Conservation (phyloP, 30 jellyfish, hydroid and myxozoan species). For the Sanderia malayensis region DNA sequence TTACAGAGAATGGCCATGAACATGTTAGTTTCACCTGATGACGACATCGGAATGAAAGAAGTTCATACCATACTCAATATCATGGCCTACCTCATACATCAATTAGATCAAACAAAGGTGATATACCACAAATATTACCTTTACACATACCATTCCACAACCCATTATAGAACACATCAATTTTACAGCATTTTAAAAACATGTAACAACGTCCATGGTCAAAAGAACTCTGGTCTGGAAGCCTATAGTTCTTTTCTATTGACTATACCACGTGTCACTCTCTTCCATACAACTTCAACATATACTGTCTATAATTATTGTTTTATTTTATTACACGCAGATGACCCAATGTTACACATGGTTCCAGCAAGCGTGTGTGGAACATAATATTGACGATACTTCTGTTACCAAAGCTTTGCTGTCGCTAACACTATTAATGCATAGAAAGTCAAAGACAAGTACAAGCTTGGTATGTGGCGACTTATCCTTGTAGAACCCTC, state of each 20-base stretch:
- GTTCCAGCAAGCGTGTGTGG: constrained; percentile 51
- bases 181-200: too few relatives aligned
- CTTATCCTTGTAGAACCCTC: background rate
- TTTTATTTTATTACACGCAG: too few relatives aligned
- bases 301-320: too few relatives aligned
- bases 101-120: constrained; percentile 41
- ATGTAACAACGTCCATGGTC: too few relatives aligned
- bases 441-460: constrained; percentile 41
- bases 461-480: constrained; percentile 32
- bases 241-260: too few relatives aligned
- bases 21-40: constrained; percentile 75
- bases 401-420: constrained; percentile 36
- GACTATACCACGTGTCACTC: too few relatives aligned
- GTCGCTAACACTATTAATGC: constrained; percentile 17
- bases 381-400: constrained; percentile 45
- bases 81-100: constrained; percentile 56
- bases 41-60: constrained; percentile 75
- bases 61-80: constrained; percentile 58
- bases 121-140: too few relatives aligned
- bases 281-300: too few relatives aligned
- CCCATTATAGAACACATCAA: too few relatives aligned
- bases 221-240: too few relatives aligned
- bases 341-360: constrained; percentile 55
- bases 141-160: too few relatives aligned
- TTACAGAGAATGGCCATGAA: constrained; percentile 79